Conservation (phyloP, 2,113 vertebrate species). For the Colius striatus region DNA sequence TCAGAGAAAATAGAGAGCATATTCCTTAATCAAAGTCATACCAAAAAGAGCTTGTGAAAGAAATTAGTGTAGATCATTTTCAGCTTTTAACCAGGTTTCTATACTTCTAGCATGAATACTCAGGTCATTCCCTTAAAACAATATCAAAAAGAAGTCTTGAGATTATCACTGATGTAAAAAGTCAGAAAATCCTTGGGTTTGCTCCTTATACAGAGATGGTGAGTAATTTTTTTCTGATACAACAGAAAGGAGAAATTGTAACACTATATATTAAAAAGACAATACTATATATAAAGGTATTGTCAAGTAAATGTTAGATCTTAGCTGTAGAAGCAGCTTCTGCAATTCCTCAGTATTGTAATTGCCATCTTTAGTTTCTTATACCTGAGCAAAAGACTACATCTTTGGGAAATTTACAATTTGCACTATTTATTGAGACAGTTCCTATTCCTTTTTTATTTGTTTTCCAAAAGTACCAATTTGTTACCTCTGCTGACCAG, state of each 20-base stretch:
- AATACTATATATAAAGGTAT: neutral
- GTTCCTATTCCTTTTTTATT: constrained; percentile 80
- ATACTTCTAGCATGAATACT: neutral
- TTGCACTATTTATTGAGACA: constrained; percentile 79
- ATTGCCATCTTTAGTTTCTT: constrained; percentile 75
- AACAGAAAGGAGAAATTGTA: neutral
- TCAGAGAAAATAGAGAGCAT: neutral
- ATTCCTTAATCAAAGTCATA: neutral
- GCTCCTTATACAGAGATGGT: neutral
- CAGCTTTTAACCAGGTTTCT: neutral
- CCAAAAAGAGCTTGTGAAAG: neutral
- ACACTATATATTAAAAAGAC: neutral
- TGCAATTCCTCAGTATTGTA: constrained; percentile 41
- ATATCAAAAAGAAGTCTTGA: neutral
- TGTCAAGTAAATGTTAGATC: constrained; percentile 39
- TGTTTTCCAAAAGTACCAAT: constrained; percentile 75
- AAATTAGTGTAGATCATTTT: neutral
- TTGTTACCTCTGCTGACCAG: constrained; percentile 87
- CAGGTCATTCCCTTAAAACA: neutral
- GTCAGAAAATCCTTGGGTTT: neutral
- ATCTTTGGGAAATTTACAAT: constrained; percentile 79
- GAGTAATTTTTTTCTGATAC: neutral
- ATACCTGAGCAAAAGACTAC: constrained; percentile 20
- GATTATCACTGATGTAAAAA: neutral
- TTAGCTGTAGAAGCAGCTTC: neutral